Evolutionary conservation across 1,140 invertebrate genomes (phyloP), one percentile per base, ranked within the genome.

Genomic region (Tetramorium alpestre): DNA sequence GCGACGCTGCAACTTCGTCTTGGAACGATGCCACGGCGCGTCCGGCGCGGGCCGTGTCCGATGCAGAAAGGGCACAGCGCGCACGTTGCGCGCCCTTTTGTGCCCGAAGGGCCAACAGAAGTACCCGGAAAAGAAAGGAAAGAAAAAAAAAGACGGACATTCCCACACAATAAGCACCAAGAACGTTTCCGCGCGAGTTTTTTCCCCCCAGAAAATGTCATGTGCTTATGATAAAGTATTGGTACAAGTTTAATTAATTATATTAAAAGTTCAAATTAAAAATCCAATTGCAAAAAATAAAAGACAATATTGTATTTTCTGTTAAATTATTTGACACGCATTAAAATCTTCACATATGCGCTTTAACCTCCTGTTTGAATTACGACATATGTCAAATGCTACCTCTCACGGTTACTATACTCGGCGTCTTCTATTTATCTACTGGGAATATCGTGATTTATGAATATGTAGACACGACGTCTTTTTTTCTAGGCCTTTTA

Each of bases 1-100:
- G 80, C 90, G 78, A 88, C 82, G 89, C 54, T 69, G 87, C 90
- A 88, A 85, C 89, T 84, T 90, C 87, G 89, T 69, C 85, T 90
- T 90, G 89, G 89, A 88, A 60, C 85, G 33, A 11, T 87, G 89
- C 90, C 89, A 88, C 89, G 58, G 18, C 65, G 58, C 77, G 60
- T 75, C 85, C 56, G 65, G 49, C 25, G 41, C 64, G 62, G 28
- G 44, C 77, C 47, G 33, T 41, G 54, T 86, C 77, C 38, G 62
- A 70, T 64, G 87, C 78, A 86, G 85, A 81, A 86, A 89, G 70
- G 85, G 69, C 51, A 54, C 58, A n/a, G 41, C 33, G 58, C 16
- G 72, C 51, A 56, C 60, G 44, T 86, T 69, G 56, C 47, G 54
- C 65, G 62, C 65, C 56, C 72, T 85, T 65, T 77, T 54, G 49